phyloP scores from a whole-genome alignment of 2,888 invertebrate species.

The Punctoribates punctum region DNA sequence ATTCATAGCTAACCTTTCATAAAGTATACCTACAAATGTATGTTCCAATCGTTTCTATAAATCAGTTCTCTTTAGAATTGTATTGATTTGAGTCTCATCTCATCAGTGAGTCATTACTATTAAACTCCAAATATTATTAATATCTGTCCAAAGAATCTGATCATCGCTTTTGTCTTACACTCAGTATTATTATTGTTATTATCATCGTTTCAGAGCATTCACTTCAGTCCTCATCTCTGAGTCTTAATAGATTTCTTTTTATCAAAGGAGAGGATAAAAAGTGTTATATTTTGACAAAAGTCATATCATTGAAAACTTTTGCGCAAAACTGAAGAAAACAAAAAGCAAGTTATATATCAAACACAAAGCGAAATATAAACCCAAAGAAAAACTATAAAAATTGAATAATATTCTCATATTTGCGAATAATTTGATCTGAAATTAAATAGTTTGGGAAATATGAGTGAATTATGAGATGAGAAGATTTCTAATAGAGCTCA shows the following conservation, averaged over 20 bases:
- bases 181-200: background rate
- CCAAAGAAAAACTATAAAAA: no score
- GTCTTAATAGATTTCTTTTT: conserved; percentile 24
- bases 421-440: no score
- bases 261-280: conserved; percentile 16
- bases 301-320: background rate
- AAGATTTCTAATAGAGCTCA: background rate
- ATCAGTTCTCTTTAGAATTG: background rate
- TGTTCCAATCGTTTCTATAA: conserved; percentile 9
- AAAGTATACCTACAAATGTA: background rate
- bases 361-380: background rate
- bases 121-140: background rate
- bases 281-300: conserved; percentile 34
- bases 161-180: conserved; percentile 27
- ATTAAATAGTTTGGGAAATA: background rate
- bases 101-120: background rate
- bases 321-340: background rate
- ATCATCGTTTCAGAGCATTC: conserved; percentile 20
- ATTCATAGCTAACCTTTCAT: background rate
- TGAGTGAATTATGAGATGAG: background rate
- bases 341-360: background rate
- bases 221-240: conserved; percentile 5
- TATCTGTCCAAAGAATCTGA: background rate
- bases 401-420: no score
- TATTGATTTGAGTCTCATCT: background rate